phyloP scores from a whole-genome alignment of 2,113 vertebrate species.

The Isichthys henryi region DNA sequence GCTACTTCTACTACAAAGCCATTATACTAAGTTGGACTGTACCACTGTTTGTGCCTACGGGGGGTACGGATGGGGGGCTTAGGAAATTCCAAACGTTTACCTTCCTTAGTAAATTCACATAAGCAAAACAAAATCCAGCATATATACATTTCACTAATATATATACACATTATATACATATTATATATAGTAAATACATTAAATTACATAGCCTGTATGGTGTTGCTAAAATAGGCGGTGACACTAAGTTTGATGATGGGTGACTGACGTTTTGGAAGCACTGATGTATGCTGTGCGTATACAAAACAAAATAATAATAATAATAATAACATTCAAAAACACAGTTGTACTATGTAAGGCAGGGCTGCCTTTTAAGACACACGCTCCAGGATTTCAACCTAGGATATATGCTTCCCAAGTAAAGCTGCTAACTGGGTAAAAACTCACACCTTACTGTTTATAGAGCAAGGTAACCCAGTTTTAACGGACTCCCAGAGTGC shows the following conservation, averaged over 20 bases:
- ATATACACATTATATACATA: slow-evolving; percentile 67
- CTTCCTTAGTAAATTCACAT: slow-evolving; percentile 37
- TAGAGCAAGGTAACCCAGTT: not conserved
- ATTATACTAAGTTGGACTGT: slow-evolving; percentile 20
- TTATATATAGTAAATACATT: slow-evolving; percentile 99
- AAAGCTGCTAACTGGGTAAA: not conserved
- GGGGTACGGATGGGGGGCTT: not conserved
- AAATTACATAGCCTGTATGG: slow-evolving; percentile 80
- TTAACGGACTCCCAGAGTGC: not conserved
- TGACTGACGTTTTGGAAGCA: slow-evolving; percentile 79
- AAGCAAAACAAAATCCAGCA: slow-evolving; percentile 40
- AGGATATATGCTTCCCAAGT: not conserved
- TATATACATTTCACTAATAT: slow-evolving; percentile 69
- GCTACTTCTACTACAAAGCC: slow-evolving; percentile 23
- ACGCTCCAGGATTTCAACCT: not conserved
- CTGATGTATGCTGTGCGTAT: not conserved
- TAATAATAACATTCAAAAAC: not conserved
- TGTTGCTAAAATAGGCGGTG: slow-evolving; percentile 87
- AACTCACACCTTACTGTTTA: not conserved
- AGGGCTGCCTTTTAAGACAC: not conserved
- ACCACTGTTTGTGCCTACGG: not conserved
- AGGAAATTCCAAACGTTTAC: slow-evolving; percentile 36
- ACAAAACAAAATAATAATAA: not conserved
- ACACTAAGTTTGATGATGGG: slow-evolving; percentile 63
- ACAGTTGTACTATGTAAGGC: not conserved